Evolutionary conservation across 2,113 vertebrate species (phyloP).

Genomic region (Pangasianodon gigas): DNA sequence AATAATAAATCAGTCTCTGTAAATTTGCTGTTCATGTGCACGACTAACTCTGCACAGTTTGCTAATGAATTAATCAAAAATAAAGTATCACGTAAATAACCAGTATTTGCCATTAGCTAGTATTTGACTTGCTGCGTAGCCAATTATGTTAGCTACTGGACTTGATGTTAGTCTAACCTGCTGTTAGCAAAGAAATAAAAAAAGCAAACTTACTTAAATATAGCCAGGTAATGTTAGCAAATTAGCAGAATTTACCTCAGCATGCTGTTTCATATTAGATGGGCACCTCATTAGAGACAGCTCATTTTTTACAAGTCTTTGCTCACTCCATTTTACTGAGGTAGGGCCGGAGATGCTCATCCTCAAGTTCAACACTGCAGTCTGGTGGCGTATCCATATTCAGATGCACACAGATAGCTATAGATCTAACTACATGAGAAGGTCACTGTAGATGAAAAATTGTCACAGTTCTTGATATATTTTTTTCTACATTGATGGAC

Average conservation of each 20-base stretch:
- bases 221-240: not conserved
- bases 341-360: too few species aligned
- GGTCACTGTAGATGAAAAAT: not conserved
- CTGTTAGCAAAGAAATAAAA: not conserved
- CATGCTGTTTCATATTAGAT: not conserved
- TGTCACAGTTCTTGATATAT: not conserved
- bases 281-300: too few species aligned
- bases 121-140: not conserved
- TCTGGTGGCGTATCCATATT: too few species aligned
- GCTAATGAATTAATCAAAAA: not conserved
- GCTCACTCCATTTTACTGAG: not conserved
- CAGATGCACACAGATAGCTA: not conserved
- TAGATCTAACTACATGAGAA: not conserved
- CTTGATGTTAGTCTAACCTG: not conserved
- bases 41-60: not conserved
- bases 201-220: not conserved
- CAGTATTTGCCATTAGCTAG: not conserved
- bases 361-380: too few species aligned
- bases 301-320: not conserved
- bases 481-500: not conserved
- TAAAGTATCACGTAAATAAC: not conserved
- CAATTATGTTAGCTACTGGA: not conserved
- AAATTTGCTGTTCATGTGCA: not conserved
- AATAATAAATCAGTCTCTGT: not conserved
- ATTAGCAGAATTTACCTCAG: not conserved